Base-by-base conservation (phyloP, 1,140 invertebrate species). In the Drosophila santomea region DNA sequence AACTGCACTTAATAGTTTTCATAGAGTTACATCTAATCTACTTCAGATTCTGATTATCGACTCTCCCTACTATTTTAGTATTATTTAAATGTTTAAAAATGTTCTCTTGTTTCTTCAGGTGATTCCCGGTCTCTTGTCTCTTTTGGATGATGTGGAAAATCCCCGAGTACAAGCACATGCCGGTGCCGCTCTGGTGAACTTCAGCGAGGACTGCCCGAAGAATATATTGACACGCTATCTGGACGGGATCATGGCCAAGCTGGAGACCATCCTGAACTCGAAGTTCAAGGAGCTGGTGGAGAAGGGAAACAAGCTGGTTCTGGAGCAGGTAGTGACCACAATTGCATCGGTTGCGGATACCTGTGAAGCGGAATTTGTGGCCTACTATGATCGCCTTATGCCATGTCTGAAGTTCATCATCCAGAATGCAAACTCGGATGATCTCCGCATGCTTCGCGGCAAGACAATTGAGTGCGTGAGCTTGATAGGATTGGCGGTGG, bases 401-500 rank as follows among this genome's bases (percentile, higher is more conserved):
- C 98, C 98, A 0, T 98, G 97, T 91, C 94, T 99, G 28, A 99
- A 99, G 93, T 99, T 98, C 89, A 99, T 99, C 44, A 98, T 99
- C 78, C 95, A 98, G 91, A 98, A 99, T 93, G 98, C 98, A 3
- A 97, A 95, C 69, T 95, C 95, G 1, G 94, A 96, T 23, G 97
- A 99, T 84, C 94, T 99, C 23, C 96, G 97, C 85, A 94, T 99
- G 91, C 93, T 99, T 5, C 94, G 99, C 51, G 98, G 96, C 63
- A 99, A 99, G 93, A 98, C 98, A 0, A 99, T 99, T 77, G 99
- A 99, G 93, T 99, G 99, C 92, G 98, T 99, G 35, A 99, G 98
- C 92, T 94, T 99, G 25, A 99, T 99, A 92, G 99, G 98, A 50
- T 93, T 99, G 71, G 99, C 99, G 69, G 99, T 99, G 56, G 99